Evolutionary conservation across 2,113 vertebrate species (phyloP), one percentile per base, ranked within the genome.

Genomic region (Proterorhinus semilunaris): DNA sequence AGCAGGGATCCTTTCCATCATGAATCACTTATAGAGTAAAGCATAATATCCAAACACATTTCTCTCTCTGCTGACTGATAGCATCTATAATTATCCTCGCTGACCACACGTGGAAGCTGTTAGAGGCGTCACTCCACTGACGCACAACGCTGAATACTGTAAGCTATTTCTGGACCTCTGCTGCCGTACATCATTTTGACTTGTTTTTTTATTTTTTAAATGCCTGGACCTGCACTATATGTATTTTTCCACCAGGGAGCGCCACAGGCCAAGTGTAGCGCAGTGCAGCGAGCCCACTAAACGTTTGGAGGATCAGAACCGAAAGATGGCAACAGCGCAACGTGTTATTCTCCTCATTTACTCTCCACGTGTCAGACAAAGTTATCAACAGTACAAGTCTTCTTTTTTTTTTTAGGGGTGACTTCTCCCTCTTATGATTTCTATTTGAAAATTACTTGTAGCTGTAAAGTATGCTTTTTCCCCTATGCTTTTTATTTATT

Each of bases 71-170:
- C 1, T 43, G 67, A 73, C 58, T 49, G 27, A 2, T 44, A 66
- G 44, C 27, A 11, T 68, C 67, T 13, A 72, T 10, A 75, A 66
- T 66, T 47, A 76, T 67, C 69, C 62, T 45, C 58, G 66, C 52
- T 71, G 71, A 50, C 72, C 58, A 43, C 69, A 64, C 9, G 50
- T n/a, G 2, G 57, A 65, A 74, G 57, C 67, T 83, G 73, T 67
- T 10, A 43, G 2, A 61, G 8, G 72, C 75, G 57, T 81, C 75
- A 82, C 6, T 10, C 8, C 78, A 80, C 85, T 86, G 78, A 84
- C 86, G 78, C 81, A 82, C 66, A 1, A 57, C 66, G 75, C 6
- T 62, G 9, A 36, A 47, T 15, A 68, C 43, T 21, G 55, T 0
- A 68, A 43, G 62, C 69, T 82, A 69, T 78, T 77, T 71, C 51